phyloP scores from a whole-genome alignment of 2,113 vertebrate species.

The Apeltes quadracus region DNA sequence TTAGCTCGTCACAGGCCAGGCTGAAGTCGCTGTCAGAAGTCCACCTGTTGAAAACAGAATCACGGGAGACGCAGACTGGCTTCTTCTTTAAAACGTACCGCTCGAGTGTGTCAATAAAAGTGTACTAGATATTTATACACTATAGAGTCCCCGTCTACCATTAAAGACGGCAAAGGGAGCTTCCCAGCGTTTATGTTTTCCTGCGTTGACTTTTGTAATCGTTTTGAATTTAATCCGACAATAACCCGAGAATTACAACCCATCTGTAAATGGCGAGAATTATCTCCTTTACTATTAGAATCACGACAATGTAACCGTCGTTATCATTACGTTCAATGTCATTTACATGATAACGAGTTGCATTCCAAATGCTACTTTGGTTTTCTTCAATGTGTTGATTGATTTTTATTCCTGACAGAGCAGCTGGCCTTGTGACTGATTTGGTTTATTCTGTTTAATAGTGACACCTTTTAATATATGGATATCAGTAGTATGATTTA shows the following conservation, averaged over 20 bases:
- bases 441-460: neutral
- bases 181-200: neutral
- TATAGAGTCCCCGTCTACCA: neutral
- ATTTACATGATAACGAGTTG: neutral
- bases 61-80: neutral
- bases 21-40: slow-evolving; percentile 15
- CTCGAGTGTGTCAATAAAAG: neutral
- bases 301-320: neutral
- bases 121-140: neutral
- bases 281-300: neutral
- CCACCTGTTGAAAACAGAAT: slow-evolving; percentile 13
- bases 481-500: neutral
- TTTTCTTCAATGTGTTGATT: neutral
- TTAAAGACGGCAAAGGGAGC: neutral
- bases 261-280: neutral
- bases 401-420: neutral
- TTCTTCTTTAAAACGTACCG: neutral
- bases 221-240: neutral
- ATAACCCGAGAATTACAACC: neutral
- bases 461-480: neutral
- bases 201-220: neutral
- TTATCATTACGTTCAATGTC: neutral
- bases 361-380: neutral
- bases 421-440: neutral
- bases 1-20: slow-evolving; percentile 34